These are phyloP conservation scores for Sebastes baramenuke DNA, from an alignment of 2,797 vertebrate species.

Conservation along the genomic window DNA sequence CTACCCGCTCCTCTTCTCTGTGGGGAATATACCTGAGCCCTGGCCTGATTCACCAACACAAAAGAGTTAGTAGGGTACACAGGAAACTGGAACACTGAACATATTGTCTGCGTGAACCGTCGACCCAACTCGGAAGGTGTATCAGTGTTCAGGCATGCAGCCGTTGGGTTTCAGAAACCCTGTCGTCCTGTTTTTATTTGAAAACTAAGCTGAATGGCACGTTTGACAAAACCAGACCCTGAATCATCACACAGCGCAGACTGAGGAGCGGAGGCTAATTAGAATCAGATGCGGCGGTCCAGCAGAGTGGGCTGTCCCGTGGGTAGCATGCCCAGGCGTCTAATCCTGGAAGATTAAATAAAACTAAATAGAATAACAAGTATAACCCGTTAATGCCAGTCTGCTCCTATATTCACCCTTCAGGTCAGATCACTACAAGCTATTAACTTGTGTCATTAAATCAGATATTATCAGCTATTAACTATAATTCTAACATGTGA, in stretches of 20 bases:
- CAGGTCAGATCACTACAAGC: neutral
- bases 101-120: conserved; percentile 56
- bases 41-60: conserved; percentile 53
- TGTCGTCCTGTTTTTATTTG: conserved; percentile 43
- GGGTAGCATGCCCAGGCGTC: conserved; percentile 55
- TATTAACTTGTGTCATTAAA: conserved; percentile 14
- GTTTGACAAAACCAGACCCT: conserved; percentile 25
- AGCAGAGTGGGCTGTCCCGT: conserved; percentile 7
- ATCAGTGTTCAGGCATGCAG: conserved; percentile 27
- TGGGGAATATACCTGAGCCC: conserved; percentile 67
- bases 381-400: neutral
- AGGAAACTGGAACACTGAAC: conserved; percentile 61
- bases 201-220: conserved; percentile 27
- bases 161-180: conserved; percentile 19
- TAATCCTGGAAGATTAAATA: conserved; percentile 10
- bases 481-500: conserved; percentile 7
- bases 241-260: conserved; percentile 23
- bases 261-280: conserved; percentile 32
- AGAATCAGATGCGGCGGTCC: conserved; percentile 61
- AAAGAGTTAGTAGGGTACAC: conserved; percentile 38
- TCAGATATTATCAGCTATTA: conserved; percentile 4
- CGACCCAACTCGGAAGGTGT: conserved; percentile 41
- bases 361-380: conserved; percentile 1
- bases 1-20: conserved; percentile 33
- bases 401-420: neutral